These are phyloP conservation scores for Neoascia interrupta DNA, from an alignment of 2,888 invertebrate genomes.

Conservation along the genomic window DNA sequence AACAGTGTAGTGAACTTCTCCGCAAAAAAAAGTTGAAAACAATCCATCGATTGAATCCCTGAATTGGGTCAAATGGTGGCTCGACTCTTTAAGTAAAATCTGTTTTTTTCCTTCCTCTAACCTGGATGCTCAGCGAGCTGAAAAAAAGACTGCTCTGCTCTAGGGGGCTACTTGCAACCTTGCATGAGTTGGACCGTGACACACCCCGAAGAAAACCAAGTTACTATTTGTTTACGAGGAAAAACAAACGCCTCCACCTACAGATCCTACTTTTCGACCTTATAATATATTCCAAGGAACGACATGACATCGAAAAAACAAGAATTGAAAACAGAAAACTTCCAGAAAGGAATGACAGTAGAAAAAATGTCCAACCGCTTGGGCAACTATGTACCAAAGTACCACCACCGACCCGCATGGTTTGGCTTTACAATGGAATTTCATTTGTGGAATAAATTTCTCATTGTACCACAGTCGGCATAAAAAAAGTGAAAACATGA, in stretches of 20 bases:
- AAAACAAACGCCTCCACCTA: too few species aligned
- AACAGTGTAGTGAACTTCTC: slow-evolving; percentile 2
- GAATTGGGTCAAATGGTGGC: slow-evolving; percentile 10
- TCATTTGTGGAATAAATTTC: slow-evolving; percentile 32
- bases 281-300: slow-evolving; percentile 41
- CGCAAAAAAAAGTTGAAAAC: background rate
- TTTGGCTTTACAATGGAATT: slow-evolving; percentile 10
- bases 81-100: too few species aligned
- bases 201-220: too few species aligned
- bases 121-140: slow-evolving; percentile 16
- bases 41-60: background rate
- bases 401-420: slow-evolving; percentile 19
- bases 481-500: slow-evolving; percentile 17
- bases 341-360: slow-evolving; percentile 1
- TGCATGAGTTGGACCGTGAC: too few species aligned
- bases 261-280: too few species aligned
- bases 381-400: too few species aligned
- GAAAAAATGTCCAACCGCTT: slow-evolving; percentile 40
- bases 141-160: too few species aligned
- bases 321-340: slow-evolving; percentile 19
- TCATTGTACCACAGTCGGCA: slow-evolving; percentile 11
- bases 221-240: too few species aligned
- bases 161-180: too few species aligned
- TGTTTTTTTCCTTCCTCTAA: background rate
- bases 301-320: slow-evolving; percentile 4